Evolutionary conservation across 2,888 invertebrate genomes (phyloP).

Genomic region (Dynastes tityus): DNA sequence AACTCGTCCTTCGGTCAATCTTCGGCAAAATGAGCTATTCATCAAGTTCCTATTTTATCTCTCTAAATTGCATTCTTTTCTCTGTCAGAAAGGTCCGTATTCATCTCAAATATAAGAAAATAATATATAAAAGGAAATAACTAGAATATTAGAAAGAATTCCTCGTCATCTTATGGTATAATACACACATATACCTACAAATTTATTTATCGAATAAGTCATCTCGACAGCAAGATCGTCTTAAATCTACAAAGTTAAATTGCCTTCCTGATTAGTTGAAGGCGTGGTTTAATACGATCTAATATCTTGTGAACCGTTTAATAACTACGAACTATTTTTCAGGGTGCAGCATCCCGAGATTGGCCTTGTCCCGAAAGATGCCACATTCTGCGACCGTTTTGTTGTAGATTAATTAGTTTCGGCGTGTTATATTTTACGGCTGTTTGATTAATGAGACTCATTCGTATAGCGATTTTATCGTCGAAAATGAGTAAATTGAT

Average conservation of each 20-base stretch:
- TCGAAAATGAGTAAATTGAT: not conserved
- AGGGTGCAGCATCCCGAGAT: slow-evolving; percentile 38
- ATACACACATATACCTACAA: not conserved
- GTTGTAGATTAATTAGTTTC: slow-evolving; percentile 20
- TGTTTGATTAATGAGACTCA: slow-evolving; percentile 6
- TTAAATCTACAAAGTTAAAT: slow-evolving; percentile 32
- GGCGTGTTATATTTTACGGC: not conserved
- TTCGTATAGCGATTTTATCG: slow-evolving; percentile 5
- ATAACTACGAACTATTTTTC: slow-evolving; percentile 38
- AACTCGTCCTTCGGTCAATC: not conserved
- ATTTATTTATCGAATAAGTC: not conserved
- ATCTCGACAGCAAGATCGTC: not conserved
- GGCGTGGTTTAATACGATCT: slow-evolving; percentile 41
- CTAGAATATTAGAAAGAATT: slow-evolving; percentile 4
- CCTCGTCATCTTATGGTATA: slow-evolving; percentile 1
- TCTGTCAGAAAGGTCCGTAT: too few relatives aligned
- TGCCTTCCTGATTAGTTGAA: slow-evolving; percentile 29
- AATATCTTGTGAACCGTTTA: slow-evolving; percentile 36
- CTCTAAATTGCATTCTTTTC: not conserved
- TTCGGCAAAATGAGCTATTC: not conserved
- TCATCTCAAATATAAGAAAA: not conserved
- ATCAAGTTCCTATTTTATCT: not conserved
- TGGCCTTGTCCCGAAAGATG: slow-evolving; percentile 26
- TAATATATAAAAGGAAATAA: not conserved
- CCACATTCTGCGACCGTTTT: not conserved